Evolutionary conservation across 2,797 vertebrate species (phyloP).

Genomic region (Acanthiza pusilla): DNA sequence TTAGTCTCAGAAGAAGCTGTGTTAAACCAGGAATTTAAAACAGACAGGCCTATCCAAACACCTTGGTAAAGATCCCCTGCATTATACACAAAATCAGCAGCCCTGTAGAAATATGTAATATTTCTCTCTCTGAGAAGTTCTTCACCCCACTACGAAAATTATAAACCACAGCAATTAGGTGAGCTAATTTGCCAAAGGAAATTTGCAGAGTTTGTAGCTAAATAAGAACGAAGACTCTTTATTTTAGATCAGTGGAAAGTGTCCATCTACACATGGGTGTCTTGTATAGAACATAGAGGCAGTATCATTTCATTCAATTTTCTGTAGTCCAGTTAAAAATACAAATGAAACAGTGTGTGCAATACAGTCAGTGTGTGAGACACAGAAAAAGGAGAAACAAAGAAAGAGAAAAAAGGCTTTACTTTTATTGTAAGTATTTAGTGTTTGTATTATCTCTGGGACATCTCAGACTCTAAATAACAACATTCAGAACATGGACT

Average conservation of each 20-base stretch:
- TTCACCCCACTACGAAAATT: neutral
- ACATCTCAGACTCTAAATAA: neutral
- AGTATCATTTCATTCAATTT: neutral
- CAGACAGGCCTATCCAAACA: neutral
- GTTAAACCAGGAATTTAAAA: neutral
- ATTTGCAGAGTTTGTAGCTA: neutral
- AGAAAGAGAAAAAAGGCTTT: neutral
- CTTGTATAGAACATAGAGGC: neutral
- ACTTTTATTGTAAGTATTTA: slow-evolving; percentile 32
- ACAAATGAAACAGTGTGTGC: neutral
- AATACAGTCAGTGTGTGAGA: neutral
- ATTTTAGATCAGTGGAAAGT: neutral
- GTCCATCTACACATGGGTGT: neutral
- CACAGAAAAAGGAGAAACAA: neutral
- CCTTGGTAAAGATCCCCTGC: neutral
- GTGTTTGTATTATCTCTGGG: neutral
- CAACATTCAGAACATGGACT: neutral
- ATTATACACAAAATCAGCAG: neutral
- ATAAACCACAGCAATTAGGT: neutral
- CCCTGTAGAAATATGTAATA: neutral
- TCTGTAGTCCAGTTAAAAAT: neutral
- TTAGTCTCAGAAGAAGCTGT: neutral
- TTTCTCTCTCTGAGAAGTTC: neutral
- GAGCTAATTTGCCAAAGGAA: neutral
- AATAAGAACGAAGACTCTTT: neutral